Base-by-base conservation (phyloP, 2,797 vertebrate genomes). In the Hippoglossus hippoglossus region DNA sequence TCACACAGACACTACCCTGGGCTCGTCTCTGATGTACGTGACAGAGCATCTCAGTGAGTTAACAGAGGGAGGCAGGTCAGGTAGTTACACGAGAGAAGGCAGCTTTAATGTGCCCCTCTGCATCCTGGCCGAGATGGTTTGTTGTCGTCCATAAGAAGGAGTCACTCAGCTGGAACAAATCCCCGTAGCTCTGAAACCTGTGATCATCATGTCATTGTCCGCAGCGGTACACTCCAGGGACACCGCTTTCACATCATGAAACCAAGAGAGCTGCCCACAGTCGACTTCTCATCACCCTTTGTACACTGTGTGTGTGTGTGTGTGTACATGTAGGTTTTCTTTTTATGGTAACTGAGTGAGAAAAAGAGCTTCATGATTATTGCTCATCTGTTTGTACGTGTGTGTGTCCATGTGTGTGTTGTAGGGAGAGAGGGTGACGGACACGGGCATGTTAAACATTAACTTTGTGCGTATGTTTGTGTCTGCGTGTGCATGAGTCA, bases 151-250 rank as follows among this genome's bases (percentile, higher is more conserved):
- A 67, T 71, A 60, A 81, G 81, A 87, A 83, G 73, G 78, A 89
- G 67, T 82, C 85, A 80, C 83, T 88, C 90, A 75, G 78, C 87
- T 70, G 80, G 86, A 80, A 91, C 87, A 90, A 90, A 92, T 91
- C 80, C 83, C 72, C 60, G 59, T 63, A 83, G 81, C 71, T 61
- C 60, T 73, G 83, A 87, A 89, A 85, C 89, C 89, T 92, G 89
- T 92, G 91, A 93, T 94, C 91, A 93, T 91, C 87, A 71, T 89
- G 88, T 92, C 88, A 82, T 90, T 91, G 88, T 93, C 91, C 85
- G 54, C 75, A 64, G 86, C 51, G 62, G 84, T 73, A 73, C 91
- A 88, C 89, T 90, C 81, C 86, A 77, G 83, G 86, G 92, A 81
- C 73, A 72, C 77, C 71, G 82, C 86, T 89, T 81, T 91, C 87